Evolutionary conservation across 1,140 invertebrate genomes (phyloP), one percentile per base, ranked within the genome.

Genomic region (Caerostris darwini): DNA sequence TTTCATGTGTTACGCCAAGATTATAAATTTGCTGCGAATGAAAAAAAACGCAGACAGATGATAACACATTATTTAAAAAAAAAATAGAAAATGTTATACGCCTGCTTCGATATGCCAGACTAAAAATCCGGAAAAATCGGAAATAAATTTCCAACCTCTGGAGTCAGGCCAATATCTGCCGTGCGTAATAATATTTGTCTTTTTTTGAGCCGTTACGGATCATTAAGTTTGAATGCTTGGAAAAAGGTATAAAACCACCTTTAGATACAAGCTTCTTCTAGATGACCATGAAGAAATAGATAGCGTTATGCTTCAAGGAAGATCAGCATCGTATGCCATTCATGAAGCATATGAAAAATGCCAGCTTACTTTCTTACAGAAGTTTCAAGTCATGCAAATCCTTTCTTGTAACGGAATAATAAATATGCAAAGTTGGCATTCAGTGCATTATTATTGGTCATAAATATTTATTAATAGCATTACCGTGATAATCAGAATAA

Each of bases 171-270:
- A 83, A 54, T 57, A 50, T 77, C 34, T 3, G 19, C 7, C 53
- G 50, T 12, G 50, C 14, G 71, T 77, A 77, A 77, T 77, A 77
- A 77, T 77, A 77, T 34, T 57, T n/a, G 54, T 83, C 56, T 83
- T 83, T 83, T n/a, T 3, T 17, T 17, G 57, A 19, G 54, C 54
- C 53, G 82, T 57, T 56, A 83, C 82, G 57, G 82, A 4, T 83
- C 82, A 34, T 83, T 83, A 83, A 17, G 56, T 57, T 83, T 83
- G 19, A 77, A 77, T 50, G 71, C 53, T 77, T 53, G 8, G 71
- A 10, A 34, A 5, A 77, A 50, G 34, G 14, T 34, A 53, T 77
- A 77, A 34, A 77, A 53, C 71, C 71, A 77, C 71, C 71, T 53
- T 50, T 12, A 50, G 19, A 77, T 77, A 77, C 34, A 50, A 77